Base-by-base conservation (phyloP, 2,888 invertebrate genomes). In the Himalopsyche tibetana region DNA sequence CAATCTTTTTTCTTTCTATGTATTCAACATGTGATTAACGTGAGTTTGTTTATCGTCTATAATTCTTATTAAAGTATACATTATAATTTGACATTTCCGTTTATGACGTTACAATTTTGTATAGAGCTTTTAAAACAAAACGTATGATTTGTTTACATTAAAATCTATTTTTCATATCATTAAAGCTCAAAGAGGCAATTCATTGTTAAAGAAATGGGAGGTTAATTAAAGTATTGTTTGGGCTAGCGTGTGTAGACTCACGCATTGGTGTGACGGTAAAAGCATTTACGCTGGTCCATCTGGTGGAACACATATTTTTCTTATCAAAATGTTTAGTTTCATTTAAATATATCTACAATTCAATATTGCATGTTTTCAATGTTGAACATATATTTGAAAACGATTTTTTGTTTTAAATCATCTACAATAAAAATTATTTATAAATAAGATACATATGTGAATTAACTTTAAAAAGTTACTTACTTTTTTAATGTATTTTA, bases 91-190 rank as follows among this genome's bases (percentile, higher is more conserved):
- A 82, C 82, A 45, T 38, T 12, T 85, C 38, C 51, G 56, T 82
- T 82, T 36, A 40, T 38, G 36, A 55, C 38, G 45, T 80, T 80
- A 38, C 56, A 69, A 82, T 69, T 85, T 82, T 69, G 28, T 40
- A 28, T 56, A 36, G 36, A 12, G 55, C 36, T 80, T 83, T 86
- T 83, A 80, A 55, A 81, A 45, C 55, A 80, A 80, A 86, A 86
- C 86, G 55, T 86, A 42, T 86, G 84, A 86, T 86, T 86, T 86
- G 86, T 86, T 86, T 86, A 86, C 81, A 86, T 86, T 86, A 86
- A 36, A 63, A 45, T 55, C 36, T 83, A 74, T 40, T 80, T 82
- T 55, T 55, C 80, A 40, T 82, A 79, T 86, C n/a, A 85, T 87
- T 87, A 85, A 85, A 84, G 79, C 55, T 84, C 55, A 84, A 56